Conservation (phyloP, 2,113 vertebrate species). For the Isurus oxyrinchus region DNA sequence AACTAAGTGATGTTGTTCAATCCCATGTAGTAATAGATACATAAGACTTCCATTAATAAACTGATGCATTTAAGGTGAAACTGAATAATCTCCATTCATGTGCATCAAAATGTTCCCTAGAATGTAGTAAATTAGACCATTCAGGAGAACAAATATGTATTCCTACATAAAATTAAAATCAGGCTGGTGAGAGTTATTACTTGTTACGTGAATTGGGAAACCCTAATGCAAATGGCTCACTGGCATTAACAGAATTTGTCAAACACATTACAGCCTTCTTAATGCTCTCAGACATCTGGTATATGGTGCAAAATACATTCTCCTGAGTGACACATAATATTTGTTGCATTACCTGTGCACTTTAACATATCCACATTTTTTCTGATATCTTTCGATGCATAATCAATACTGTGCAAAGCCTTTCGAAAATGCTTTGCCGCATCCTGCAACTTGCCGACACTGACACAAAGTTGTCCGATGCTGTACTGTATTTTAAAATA, state of each 20-base stretch:
- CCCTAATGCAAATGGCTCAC: not conserved
- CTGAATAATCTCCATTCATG: not conserved
- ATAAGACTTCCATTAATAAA: not conserved
- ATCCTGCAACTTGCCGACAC: conserved; percentile 32
- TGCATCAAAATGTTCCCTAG: not conserved
- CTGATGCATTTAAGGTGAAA: not conserved
- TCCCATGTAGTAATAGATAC: not conserved
- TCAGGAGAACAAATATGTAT: not conserved
- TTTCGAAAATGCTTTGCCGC: conserved; percentile 40
- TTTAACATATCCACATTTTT: not conserved
- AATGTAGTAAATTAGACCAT: not conserved
- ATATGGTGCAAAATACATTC: not conserved
- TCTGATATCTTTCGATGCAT: conserved; percentile 9
- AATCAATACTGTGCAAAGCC: conserved; percentile 33
- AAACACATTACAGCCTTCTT: not conserved
- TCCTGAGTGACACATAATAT: not conserved
- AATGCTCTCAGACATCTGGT: too few relatives aligned
- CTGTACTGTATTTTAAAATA: conserved; percentile 39
- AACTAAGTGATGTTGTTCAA: not conserved
- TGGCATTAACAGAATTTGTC: not conserved
- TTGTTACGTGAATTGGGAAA: not conserved
- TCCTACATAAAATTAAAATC: not conserved
- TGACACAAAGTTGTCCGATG: conserved; percentile 38
- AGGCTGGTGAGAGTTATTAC: too few relatives aligned
- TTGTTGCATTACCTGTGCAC: not conserved